These are phyloP conservation scores for Andrena bucephala DNA, from an alignment of 2,888 invertebrate species.

Conservation along the genomic window DNA sequence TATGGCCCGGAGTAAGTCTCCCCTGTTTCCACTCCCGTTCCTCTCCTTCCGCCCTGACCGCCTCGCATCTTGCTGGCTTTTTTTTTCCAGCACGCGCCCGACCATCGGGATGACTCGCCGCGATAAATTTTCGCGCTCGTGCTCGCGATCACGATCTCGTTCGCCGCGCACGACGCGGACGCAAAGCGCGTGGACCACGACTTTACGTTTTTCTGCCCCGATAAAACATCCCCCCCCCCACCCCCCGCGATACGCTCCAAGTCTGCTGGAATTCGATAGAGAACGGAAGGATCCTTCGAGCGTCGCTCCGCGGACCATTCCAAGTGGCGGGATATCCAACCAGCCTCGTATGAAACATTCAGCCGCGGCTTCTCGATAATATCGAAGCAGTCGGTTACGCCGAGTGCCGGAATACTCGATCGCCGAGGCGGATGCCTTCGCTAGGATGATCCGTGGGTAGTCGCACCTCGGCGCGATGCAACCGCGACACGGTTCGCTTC, in stretches of 20 bases:
- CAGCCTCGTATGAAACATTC: too few relatives aligned
- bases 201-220: too few relatives aligned
- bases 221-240: too few relatives aligned
- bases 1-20: slow-evolving; percentile 72
- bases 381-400: not conserved
- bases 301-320: too few relatives aligned
- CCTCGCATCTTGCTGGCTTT: slow-evolving; percentile 26
- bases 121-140: slow-evolving; percentile 66
- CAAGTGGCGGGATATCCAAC: too few relatives aligned
- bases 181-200: too few relatives aligned
- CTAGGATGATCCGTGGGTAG: slow-evolving; percentile 36
- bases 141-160: slow-evolving; percentile 3
- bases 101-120: slow-evolving; percentile 49
- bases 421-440: slow-evolving; percentile 1
- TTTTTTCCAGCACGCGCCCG: slow-evolving; percentile 28
- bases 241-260: too few relatives aligned
- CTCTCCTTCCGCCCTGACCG: slow-evolving; percentile 20
- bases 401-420: not conserved
- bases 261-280: too few relatives aligned
- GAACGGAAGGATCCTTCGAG: too few relatives aligned
- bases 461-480: slow-evolving; percentile 43
- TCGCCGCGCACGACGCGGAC: too few relatives aligned
- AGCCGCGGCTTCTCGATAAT: not conserved
- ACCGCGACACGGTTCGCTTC: slow-evolving; percentile 74
- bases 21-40: slow-evolving; percentile 39